These are phyloP conservation scores for Psylliodes chrysocephalus DNA, from an alignment of 2,888 invertebrate genomes.

Conservation along the genomic window DNA sequence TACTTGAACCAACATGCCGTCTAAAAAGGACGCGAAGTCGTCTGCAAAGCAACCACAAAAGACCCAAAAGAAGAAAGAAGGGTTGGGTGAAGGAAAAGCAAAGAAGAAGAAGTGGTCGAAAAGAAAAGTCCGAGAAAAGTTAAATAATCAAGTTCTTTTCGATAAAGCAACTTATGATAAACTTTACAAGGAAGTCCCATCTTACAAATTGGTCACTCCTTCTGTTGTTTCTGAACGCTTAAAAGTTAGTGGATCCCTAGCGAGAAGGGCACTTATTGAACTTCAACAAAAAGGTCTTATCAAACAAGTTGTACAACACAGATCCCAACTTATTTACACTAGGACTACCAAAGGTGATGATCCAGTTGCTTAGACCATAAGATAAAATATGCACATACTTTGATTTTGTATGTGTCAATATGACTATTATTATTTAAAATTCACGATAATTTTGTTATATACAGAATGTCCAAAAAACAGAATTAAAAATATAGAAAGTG, in stretches of 20 bases:
- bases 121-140: conserved; percentile 99
- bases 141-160: conserved; percentile 98
- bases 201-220: conserved; percentile 98
- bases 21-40: conserved; percentile 92
- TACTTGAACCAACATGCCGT: conserved; percentile 72
- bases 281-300: conserved; percentile 94
- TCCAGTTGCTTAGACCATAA: conserved; percentile 72
- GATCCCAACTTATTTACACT: conserved; percentile 97
- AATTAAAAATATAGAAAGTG: too few species aligned
- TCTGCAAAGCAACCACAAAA: conserved; percentile 93
- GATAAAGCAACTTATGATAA: conserved; percentile 99
- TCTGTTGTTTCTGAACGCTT: conserved; percentile 98
- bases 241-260: conserved; percentile 97
- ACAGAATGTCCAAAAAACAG: too few species aligned
- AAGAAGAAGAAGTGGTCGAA: conserved; percentile 99
- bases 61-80: conserved; percentile 95
- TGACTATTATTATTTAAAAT: too few species aligned
- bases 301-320: conserved; percentile 95
- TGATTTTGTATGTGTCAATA: too few species aligned
- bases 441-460: too few species aligned
- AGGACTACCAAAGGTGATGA: conserved; percentile 95
- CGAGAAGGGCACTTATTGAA: conserved; percentile 93
- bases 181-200: conserved; percentile 93
- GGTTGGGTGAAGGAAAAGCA: conserved; percentile 93
- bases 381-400: conserved; percentile 28